Conservation (phyloP, 2,888 invertebrate species). For the Automeris io region DNA sequence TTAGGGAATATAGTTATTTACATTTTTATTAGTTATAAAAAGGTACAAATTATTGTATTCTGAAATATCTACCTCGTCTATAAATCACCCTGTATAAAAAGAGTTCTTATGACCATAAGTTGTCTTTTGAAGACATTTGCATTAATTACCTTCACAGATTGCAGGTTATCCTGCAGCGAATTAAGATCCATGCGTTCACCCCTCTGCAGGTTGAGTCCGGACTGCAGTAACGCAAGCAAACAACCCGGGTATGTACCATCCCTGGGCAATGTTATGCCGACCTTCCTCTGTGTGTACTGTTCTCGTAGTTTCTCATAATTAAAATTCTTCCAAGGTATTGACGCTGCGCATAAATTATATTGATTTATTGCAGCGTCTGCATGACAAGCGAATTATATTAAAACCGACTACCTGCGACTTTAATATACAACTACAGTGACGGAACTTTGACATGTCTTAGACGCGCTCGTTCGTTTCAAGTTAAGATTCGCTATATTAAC, state of each 20-base stretch:
- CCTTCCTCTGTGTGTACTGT: conserved; percentile 50
- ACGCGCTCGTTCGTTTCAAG: no score
- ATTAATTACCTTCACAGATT: conserved; percentile 44
- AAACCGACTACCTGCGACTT: no score
- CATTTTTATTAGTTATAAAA: no score
- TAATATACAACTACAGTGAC: no score
- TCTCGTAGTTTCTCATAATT: conserved; percentile 53
- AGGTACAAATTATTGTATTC: no score
- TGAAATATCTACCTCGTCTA: no score
- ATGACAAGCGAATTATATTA: neutral
- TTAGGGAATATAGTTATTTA: no score
- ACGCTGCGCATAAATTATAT: conserved; percentile 36
- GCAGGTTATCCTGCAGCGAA: conserved; percentile 39
- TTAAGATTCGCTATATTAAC: no score
- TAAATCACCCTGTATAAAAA: no score
- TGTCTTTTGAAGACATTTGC: no score
- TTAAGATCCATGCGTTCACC: conserved; percentile 39
- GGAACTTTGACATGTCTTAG: no score
- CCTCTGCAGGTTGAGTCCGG: conserved; percentile 42
- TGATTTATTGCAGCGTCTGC: neutral
- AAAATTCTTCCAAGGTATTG: conserved; percentile 53
- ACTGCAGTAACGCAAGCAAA: conserved; percentile 46
- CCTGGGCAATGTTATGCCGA: conserved; percentile 41
- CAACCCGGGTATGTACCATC: conserved; percentile 63
- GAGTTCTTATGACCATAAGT: no score